These are phyloP conservation scores for Diaprepes abbreviatus DNA, from an alignment of 2,888 invertebrate species.

Conservation along the genomic window DNA sequence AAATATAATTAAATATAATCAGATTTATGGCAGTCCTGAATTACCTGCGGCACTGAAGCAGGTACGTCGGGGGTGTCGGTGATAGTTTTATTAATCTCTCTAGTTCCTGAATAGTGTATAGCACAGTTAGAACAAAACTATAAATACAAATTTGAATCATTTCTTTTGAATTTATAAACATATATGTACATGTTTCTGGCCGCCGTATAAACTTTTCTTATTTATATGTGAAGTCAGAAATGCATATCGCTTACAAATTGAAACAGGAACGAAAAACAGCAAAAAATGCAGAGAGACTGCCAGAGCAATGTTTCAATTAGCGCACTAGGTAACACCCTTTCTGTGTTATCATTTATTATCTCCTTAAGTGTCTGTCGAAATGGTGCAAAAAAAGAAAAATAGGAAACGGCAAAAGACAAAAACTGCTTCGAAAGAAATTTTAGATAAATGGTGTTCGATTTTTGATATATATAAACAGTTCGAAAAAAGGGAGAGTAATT, in stretches of 20 bases:
- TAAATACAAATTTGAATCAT: too few relatives aligned
- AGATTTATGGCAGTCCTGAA: too few relatives aligned
- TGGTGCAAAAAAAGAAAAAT: constrained; percentile 21
- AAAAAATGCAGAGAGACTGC: constrained; percentile 13
- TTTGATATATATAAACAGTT: neutral
- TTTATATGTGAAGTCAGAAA: neutral
- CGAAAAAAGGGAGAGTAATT: too few relatives aligned
- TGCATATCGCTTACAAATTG: constrained; percentile 3
- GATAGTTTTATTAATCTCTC: too few relatives aligned
- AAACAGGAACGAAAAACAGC: neutral
- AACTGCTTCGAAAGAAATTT: neutral
- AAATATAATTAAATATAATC: too few relatives aligned
- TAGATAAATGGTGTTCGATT: constrained; percentile 1
- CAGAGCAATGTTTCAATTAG: constrained; percentile 32
- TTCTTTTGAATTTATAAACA: too few relatives aligned
- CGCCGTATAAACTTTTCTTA: too few relatives aligned
- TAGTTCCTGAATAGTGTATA: too few relatives aligned
- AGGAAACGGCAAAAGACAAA: constrained; percentile 12
- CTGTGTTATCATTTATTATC: constrained; percentile 41
- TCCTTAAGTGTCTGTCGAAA: constrained; percentile 28
- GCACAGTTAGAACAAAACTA: too few relatives aligned
- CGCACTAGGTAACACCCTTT: constrained; percentile 34
- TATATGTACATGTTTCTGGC: too few relatives aligned
- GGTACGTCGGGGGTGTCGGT: too few relatives aligned
- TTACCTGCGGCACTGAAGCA: too few relatives aligned